Evolutionary conservation across 2,113 vertebrate genomes (phyloP).

Genomic region (Tympanuchus pallidicinctus): DNA sequence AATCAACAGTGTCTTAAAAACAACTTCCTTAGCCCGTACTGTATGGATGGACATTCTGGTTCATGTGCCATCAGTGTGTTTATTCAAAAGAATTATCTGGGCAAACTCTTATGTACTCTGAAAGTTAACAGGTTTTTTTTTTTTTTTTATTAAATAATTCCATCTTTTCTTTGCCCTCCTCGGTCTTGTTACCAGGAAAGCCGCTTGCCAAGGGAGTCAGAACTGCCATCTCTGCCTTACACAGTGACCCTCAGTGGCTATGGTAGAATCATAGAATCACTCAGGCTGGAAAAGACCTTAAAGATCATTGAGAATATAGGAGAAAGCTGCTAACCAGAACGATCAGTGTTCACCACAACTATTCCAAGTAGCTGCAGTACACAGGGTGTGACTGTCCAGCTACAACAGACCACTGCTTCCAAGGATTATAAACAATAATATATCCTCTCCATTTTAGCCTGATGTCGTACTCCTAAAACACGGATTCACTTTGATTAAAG

Average conservation of each 20-base stretch:
- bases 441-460: background rate
- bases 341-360: background rate
- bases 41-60: background rate
- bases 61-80: background rate
- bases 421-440: background rate
- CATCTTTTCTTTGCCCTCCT: background rate
- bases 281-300: no score
- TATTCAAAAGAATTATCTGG: background rate
- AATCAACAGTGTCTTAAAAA: background rate
- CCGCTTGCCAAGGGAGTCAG: background rate
- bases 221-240: background rate
- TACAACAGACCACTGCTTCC: background rate
- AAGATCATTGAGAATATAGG: background rate
- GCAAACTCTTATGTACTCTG: background rate
- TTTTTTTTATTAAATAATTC: background rate
- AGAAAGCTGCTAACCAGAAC: background rate
- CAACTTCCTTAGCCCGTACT: background rate
- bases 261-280: no score
- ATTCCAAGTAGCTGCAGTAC: background rate
- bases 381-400: background rate
- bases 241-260: background rate
- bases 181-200: background rate
- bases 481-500: background rate
- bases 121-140: background rate
- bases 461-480: background rate